Percentiles rank a stretch among this genome's conserved stretches.
Evolutionary conservation across 2,797 vertebrate genomes (phyloP).

Genomic region (Parotocinclus haroldoi): DNA sequence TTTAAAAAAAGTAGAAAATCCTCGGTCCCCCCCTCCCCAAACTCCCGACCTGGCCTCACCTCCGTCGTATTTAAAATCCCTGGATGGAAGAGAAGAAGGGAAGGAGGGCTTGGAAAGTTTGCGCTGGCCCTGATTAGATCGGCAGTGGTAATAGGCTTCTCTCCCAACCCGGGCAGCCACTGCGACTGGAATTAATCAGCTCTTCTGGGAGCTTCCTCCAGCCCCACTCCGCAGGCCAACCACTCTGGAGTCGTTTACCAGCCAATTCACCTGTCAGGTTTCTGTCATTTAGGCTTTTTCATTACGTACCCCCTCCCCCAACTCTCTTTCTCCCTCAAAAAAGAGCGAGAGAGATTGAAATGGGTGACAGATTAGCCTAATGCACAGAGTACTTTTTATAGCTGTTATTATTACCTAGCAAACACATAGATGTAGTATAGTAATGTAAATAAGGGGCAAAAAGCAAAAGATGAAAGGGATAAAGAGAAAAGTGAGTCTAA

Average conservation of each 20-base stretch:
- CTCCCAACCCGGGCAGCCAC: slow-evolving; percentile 80
- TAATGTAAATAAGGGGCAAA: slow-evolving; percentile 54
- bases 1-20: slow-evolving; percentile 57
- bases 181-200: slow-evolving; percentile 99
- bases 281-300: slow-evolving; percentile 98
- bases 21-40: slow-evolving; percentile 63
- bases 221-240: slow-evolving; percentile 88
- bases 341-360: slow-evolving; percentile 84
- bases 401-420: slow-evolving; percentile 73
- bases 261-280: slow-evolving; percentile 99
- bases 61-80: slow-evolving; percentile 65
- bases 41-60: slow-evolving; percentile 62
- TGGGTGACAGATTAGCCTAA: slow-evolving; percentile 89
- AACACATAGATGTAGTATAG: slow-evolving; percentile 64
- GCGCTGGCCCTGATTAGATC: slow-evolving; percentile 96
- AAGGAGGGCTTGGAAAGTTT: slow-evolving; percentile 82
- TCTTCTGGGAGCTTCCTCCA: slow-evolving; percentile 97
- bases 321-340: slow-evolving; percentile 44
- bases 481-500: slow-evolving; percentile 42
- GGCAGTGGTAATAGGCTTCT: slow-evolving; percentile 96
- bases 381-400: slow-evolving; percentile 79
- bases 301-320: slow-evolving; percentile 75
- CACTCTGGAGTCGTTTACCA: slow-evolving; percentile 99
- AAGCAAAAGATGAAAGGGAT: slow-evolving; percentile 13
- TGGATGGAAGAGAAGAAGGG: slow-evolving; percentile 60